These are phyloP conservation scores for Nilaparvata lugens DNA, from an alignment of 1,140 invertebrate species.

Conservation along the genomic window DNA sequence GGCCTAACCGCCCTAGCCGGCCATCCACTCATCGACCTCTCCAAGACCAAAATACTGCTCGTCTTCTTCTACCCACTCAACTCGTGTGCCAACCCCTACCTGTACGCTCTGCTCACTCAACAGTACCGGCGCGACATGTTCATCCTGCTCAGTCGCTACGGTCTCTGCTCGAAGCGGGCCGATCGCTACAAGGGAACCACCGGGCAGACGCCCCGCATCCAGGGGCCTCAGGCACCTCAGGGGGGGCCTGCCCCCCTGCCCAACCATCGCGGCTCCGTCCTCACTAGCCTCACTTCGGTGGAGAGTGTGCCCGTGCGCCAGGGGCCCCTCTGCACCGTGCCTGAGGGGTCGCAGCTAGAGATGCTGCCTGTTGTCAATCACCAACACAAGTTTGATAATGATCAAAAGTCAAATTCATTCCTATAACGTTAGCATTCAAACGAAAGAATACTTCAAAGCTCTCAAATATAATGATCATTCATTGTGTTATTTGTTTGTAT, in stretches of 20 bases:
- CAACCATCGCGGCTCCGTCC: neutral
- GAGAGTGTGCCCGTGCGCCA: neutral
- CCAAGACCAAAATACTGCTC: conserved; percentile 35
- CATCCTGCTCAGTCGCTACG: conserved; percentile 36
- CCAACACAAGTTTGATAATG: too few relatives aligned
- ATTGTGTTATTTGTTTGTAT: too few relatives aligned
- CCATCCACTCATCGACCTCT: conserved; percentile 46
- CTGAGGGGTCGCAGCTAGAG: neutral
- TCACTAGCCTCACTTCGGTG: neutral
- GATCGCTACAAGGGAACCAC: conserved; percentile 21
- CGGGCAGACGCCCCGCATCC: neutral
- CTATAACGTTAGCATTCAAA: too few relatives aligned
- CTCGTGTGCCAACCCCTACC: conserved; percentile 51
- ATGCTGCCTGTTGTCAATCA: neutral
- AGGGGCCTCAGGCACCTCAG: neutral
- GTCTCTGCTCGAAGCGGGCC: conserved; percentile 21
- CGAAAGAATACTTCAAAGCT: too few relatives aligned
- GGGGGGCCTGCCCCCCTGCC: neutral
- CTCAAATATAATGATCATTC: too few relatives aligned
- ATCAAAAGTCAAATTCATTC: too few relatives aligned
- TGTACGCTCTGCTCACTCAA: conserved; percentile 54
- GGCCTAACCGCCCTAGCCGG: conserved; percentile 49
- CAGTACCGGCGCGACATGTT: conserved; percentile 49
- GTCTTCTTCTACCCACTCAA: conserved; percentile 56
- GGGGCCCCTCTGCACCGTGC: neutral